Percentiles rank a stretch among this genome's conserved stretches.
These are phyloP conservation scores for Trichosurus vulpecula DNA, from an alignment of 2,797 vertebrate genomes.

Conservation along the genomic window DNA sequence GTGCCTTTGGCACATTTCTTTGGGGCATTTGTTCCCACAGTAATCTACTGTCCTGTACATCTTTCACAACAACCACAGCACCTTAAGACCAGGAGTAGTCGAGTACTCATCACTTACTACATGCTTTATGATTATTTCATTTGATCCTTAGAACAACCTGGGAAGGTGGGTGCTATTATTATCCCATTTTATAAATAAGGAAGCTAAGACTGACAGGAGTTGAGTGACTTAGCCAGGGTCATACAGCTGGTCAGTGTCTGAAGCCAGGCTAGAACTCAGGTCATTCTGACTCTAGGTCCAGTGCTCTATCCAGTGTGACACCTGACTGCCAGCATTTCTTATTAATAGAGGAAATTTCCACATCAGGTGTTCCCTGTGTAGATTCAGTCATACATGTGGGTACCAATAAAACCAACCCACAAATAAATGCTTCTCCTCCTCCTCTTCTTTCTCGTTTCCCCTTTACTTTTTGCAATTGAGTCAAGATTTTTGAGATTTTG, in stretches of 20 bases:
- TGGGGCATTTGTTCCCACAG: slow-evolving; percentile 24
- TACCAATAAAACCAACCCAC: neutral
- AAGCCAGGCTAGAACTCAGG: neutral
- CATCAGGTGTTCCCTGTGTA: neutral
- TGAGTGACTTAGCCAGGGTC: neutral
- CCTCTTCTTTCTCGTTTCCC: neutral
- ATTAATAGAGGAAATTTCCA: neutral
- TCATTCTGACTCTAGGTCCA: neutral
- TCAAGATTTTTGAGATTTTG: neutral
- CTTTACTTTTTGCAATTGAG: neutral
- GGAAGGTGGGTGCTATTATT: neutral
- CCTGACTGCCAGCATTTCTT: neutral
- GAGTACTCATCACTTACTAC: neutral
- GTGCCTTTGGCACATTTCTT: slow-evolving; percentile 22
- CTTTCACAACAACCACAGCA: neutral
- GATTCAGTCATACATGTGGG: neutral
- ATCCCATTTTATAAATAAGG: neutral
- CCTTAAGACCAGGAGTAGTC: slow-evolving; percentile 27
- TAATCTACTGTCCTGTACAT: neutral
- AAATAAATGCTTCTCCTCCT: neutral
- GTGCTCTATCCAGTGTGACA: neutral
- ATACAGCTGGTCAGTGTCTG: neutral
- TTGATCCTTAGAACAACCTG: neutral
- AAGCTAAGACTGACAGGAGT: neutral
- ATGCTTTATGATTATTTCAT: neutral